Evolutionary conservation across 92 coral and sea anemone species (phyloP).

Genomic region (Montipora capitata): DNA sequence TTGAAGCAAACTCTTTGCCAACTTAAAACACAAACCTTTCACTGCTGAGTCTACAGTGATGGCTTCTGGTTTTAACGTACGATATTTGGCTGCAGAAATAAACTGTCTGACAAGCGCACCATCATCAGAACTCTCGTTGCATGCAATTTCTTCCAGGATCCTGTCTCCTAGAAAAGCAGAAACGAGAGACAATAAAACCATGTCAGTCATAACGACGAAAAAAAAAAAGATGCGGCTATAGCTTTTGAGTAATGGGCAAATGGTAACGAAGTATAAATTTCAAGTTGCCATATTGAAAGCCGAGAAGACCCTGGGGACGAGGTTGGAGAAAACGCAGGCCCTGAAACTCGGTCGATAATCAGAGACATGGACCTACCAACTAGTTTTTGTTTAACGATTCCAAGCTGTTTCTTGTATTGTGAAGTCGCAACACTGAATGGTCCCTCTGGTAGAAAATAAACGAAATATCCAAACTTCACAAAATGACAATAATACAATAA

Average conservation of each 20-base stretch:
- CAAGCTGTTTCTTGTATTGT: conserved; percentile 83
- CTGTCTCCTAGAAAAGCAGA: conserved; percentile 25
- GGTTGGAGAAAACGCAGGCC: too few species aligned
- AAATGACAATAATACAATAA: too few species aligned
- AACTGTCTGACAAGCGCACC: conserved; percentile 70
- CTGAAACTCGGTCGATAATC: too few species aligned
- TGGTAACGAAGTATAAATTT: not conserved
- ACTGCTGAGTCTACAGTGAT: conserved; percentile 69
- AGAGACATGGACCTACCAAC: conserved; percentile 45
- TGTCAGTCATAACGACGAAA: too few species aligned
- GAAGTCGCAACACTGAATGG: conserved; percentile 64
- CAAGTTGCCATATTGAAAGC: too few species aligned
- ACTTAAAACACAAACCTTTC: conserved; percentile 62
- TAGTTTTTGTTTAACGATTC: conserved; percentile 54
- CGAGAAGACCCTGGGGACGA: too few species aligned
- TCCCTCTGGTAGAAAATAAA: conserved; percentile 70
- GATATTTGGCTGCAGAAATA: conserved; percentile 61
- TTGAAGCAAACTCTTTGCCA: not conserved
- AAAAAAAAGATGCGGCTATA: not conserved
- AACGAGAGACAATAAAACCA: not conserved
- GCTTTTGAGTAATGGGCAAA: not conserved
- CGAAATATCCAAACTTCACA: not conserved
- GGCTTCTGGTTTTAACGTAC: conserved; percentile 35
- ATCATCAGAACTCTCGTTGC: conserved; percentile 46
- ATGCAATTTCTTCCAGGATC: conserved; percentile 63